A percentile compares a stretch with the other conserved stretches of the same genome.
phyloP scores from a whole-genome alignment of 2,888 invertebrate species.

The Amphipoea oculea region DNA sequence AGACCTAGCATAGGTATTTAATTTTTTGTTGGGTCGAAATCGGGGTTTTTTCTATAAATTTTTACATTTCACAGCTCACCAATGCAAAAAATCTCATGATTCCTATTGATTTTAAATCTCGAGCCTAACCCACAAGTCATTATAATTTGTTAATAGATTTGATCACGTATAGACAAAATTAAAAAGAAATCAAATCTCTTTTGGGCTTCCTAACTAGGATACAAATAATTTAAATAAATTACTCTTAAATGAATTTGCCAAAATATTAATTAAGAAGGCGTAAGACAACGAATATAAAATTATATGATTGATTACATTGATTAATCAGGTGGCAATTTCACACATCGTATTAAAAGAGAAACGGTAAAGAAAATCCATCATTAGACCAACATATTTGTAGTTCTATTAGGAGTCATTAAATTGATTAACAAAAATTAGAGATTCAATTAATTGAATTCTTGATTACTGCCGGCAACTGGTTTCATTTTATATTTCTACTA shows the following conservation, averaged over 20 bases:
- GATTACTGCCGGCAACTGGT: constrained; percentile 61
- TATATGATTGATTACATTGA: constrained; percentile 16
- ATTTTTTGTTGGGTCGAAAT: neutral
- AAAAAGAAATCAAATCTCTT: neutral
- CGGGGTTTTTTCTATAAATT: neutral
- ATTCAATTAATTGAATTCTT: constrained; percentile 59
- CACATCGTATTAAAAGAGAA: constrained; percentile 34
- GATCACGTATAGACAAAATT: neutral
- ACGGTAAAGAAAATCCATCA: constrained; percentile 33
- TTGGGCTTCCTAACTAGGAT: neutral
- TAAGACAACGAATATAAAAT: constrained; percentile 6
- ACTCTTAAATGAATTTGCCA: neutral
- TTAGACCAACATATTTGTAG: constrained; percentile 30
- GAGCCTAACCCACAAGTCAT: neutral
- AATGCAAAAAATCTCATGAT: neutral
- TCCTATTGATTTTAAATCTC: neutral
- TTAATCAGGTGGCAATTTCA: constrained; percentile 43
- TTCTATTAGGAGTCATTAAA: constrained; percentile 57
- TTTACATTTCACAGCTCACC: neutral
- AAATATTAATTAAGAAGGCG: constrained; percentile 29
- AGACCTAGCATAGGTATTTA: neutral
- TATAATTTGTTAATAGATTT: neutral
- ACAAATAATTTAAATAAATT: constrained; percentile 18
- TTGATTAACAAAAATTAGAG: constrained; percentile 63
- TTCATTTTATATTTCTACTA: constrained; percentile 61